These are phyloP conservation scores for Solenopsis invicta DNA, from an alignment of 1,140 invertebrate genomes.

Conservation along the genomic window DNA sequence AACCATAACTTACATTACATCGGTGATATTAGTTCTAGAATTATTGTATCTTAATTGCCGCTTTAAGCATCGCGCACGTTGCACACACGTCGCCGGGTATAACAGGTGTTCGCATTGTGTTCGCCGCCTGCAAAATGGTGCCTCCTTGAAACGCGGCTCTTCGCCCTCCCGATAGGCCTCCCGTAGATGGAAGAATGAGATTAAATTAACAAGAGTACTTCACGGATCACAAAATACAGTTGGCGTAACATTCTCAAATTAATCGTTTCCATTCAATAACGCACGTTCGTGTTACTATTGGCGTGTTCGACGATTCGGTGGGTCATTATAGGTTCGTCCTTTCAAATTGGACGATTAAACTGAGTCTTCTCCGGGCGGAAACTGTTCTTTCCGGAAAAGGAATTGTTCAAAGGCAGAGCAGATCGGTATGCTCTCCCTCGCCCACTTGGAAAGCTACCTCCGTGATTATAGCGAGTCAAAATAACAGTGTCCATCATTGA, in stretches of 20 bases:
- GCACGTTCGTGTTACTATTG: not conserved
- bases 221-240: not conserved
- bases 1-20: not conserved
- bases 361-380: not conserved
- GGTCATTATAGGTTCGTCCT: not conserved
- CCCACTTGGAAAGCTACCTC: not conserved
- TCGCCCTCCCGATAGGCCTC: not conserved
- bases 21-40: slow-evolving; percentile 30
- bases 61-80: not conserved
- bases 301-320: not conserved
- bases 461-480: slow-evolving; percentile 33
- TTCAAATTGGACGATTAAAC: slow-evolving; percentile 9
- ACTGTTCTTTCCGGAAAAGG: not conserved
- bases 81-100: not conserved
- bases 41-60: slow-evolving; percentile 33
- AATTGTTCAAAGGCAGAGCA: not conserved
- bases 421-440: not conserved
- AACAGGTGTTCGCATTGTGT: not conserved
- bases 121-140: not conserved
- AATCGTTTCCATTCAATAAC: slow-evolving; percentile 12
- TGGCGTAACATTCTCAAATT: not conserved
- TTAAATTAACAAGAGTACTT: not conserved
- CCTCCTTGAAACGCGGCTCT: not conserved
- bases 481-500: slow-evolving; percentile 44
- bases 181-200: not conserved